A percentile compares a stretch with the other conserved stretches of the same genome.
Evolutionary conservation across 2,113 vertebrate species (phyloP).

Genomic region (Orientallactaga bullata): DNA sequence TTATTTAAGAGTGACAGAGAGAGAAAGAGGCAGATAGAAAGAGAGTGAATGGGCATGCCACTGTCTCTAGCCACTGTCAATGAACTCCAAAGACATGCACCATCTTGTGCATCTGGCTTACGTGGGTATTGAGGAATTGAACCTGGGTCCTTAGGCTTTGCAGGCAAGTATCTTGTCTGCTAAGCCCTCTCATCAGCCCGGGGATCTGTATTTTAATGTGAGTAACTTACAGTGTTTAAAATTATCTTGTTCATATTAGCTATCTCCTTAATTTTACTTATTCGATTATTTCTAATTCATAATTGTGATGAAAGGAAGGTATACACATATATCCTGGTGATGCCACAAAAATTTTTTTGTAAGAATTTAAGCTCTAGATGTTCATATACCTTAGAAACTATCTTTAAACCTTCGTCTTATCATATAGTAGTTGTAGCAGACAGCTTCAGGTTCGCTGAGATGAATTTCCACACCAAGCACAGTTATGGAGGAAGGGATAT

Average conservation of each 20-base stretch:
- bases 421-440: background rate
- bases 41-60: too few species aligned
- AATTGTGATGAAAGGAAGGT: conserved; percentile 3
- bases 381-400: background rate
- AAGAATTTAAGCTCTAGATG: background rate
- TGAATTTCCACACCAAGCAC: too few species aligned
- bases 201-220: conserved; percentile 91
- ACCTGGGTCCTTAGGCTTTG: too few species aligned
- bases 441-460: background rate
- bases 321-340: background rate
- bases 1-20: too few species aligned
- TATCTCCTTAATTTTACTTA: background rate
- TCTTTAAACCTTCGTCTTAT: background rate
- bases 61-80: too few species aligned
- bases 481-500: too few species aligned
- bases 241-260: background rate
- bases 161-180: too few species aligned
- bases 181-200: too few species aligned
- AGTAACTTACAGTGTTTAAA: conserved; percentile 50
- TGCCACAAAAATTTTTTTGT: background rate
- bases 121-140: too few species aligned
- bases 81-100: too few species aligned
- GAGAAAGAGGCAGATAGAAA: too few species aligned
- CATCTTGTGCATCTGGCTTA: too few species aligned
- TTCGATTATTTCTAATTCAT: background rate